Evolutionary conservation across 1,140 invertebrate genomes (phyloP), one percentile per base, ranked within the genome.

Genomic region (Drosophila pallidifrons): DNA sequence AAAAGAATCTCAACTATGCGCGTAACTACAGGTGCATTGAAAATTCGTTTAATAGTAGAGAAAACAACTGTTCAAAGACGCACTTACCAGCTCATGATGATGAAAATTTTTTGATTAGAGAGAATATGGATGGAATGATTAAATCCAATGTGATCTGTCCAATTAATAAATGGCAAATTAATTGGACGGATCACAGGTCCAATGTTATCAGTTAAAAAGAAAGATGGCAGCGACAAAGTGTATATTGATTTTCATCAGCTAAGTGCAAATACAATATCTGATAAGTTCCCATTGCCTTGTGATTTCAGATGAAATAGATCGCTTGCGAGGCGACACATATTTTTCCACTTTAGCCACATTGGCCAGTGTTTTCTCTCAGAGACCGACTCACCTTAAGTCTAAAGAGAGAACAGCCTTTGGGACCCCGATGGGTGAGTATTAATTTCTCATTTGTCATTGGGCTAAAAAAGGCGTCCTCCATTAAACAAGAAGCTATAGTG

Each of bases 91-190:
- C 52, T 55, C 7, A 43, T 32, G 15, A 4, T 25, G 54, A 65
- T n/a, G 55, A 68, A 38, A 32, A 25, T 25, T 2, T 28, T 55
- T 41, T 66, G 13, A 54, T 59, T 15, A 58, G 61, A 58, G 13
- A 38, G 13, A 59, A 65, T 52, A 65, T 72, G 28, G 30, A 65
- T 1, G n/a, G 65, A 65, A 30, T 65, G 32, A 20, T 71, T 5
- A n/a, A 35, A 16, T 47, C 43, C 2, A 72, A 52, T 52, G 20
- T 72, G 2, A 65, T 64, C 6, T 32, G 69, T 32, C 60, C 69
- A n/a, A 58, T 60, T 13, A 41, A 15, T 45, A 15, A 15, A 15
- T 65, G 32, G 5, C 59, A 41, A 47, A 63, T 71, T 20, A 43
- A 15, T 15, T 15, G 15, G 15, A 15, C 15, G 15, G 15, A 15